phyloP scores from a whole-genome alignment of 1,140 invertebrate genomes.

The Microplitis demolitor region DNA sequence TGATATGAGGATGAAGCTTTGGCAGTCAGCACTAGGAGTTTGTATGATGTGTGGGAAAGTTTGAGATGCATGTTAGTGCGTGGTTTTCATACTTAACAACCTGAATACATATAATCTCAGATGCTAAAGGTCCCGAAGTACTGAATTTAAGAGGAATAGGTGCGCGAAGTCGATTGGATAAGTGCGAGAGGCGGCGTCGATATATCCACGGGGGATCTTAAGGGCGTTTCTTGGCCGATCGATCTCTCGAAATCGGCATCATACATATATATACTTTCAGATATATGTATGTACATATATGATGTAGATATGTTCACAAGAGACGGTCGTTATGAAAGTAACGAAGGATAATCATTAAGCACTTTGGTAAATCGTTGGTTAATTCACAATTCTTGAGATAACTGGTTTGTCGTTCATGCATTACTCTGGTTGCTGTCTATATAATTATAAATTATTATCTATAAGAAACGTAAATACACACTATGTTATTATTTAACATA shows the following conservation, averaged over 20 bases:
- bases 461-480: background rate
- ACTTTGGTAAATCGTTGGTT: background rate
- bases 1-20: background rate
- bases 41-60: conserved; percentile 20
- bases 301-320: background rate
- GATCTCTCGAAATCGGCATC: conserved; percentile 15
- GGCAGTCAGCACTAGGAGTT: background rate
- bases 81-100: conserved; percentile 16
- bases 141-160: background rate
- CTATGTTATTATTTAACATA: background rate
- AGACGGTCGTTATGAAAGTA: background rate
- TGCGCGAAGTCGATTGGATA: conserved; percentile 16
- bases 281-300: too few species aligned
- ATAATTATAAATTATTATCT: background rate
- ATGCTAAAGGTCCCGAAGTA: conserved; percentile 12
- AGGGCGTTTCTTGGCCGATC: conserved; percentile 18
- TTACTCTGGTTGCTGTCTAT: background rate
- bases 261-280: background rate
- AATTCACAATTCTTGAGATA: background rate
- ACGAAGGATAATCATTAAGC: conserved; percentile 1
- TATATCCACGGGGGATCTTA: conserved; percentile 16
- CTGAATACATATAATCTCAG: conserved; percentile 2
- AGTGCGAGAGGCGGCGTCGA: conserved; percentile 11
- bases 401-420: conserved; percentile 13
- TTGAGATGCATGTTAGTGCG: background rate